Conservation (phyloP, 23 tunicate species). For the Halocynthia roretzi region DNA sequence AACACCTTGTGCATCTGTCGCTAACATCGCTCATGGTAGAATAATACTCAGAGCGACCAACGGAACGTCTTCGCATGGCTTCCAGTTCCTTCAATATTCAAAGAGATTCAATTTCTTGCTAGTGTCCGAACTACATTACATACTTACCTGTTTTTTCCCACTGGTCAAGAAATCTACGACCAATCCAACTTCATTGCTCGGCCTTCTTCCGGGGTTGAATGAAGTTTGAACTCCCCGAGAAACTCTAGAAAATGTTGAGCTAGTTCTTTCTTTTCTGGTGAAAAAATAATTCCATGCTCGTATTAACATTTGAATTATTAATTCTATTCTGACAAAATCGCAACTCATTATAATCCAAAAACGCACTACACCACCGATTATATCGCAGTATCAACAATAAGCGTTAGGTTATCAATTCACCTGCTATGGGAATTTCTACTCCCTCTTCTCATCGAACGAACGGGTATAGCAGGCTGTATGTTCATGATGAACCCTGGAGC, state of each 20-base stretch:
- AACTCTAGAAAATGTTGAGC: neutral
- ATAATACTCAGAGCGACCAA: slow-evolving; percentile 2
- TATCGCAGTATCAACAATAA: too few relatives aligned
- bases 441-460: neutral
- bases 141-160: neutral
- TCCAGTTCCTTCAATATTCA: neutral
- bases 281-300: neutral
- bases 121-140: neutral
- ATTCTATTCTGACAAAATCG: neutral
- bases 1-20: slow-evolving; percentile 49
- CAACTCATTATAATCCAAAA: too few relatives aligned
- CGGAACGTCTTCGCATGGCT: slow-evolving; percentile 2
- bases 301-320: neutral
- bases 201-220: slow-evolving; percentile 1
- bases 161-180: slow-evolving; percentile 3
- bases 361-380: too few relatives aligned
- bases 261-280: neutral
- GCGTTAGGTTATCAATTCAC: too few relatives aligned
- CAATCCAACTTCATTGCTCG: neutral
- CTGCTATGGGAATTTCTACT: too few relatives aligned
- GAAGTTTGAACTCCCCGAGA: slow-evolving; percentile 3
- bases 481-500: neutral
- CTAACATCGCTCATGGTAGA: slow-evolving; percentile 6
- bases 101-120: neutral
- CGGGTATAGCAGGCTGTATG: slow-evolving; percentile 23